Evolutionary conservation across 2,797 vertebrate genomes (phyloP), one percentile per base, ranked within the genome.

Genomic region (Forpus xanthops): DNA sequence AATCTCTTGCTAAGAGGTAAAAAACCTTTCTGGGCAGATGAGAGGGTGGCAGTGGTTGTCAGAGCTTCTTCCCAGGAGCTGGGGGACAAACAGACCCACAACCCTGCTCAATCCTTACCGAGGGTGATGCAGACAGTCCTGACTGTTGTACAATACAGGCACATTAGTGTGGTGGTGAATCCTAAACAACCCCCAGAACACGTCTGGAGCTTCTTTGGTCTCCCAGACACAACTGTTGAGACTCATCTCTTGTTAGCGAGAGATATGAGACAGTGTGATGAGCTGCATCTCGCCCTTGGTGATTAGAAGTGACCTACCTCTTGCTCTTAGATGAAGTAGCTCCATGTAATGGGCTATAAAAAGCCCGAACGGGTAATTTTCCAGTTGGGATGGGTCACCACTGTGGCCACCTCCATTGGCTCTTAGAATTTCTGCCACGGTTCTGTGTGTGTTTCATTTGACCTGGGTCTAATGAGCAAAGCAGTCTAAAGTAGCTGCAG

Each of bases 401-500:
- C 66, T 33, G 25, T 16, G 53, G 37, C 75, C 65, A 45, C 60
- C 71, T 90, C 80, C 72, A 37, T 31, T 1, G 14, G 60, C 30
- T 62, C 70, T 81, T 72, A 62, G 64, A 28, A 44, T 70, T 93
- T 83, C 65, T 87, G 90, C 66, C 79, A 37, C 1, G 6, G 56
- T 35, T 75, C 71, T 76, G 87, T 68, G 81, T 72, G 75, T 41
- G 67, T 81, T 88, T 76, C 72, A 9, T 95, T 96, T 97, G 95
- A 96, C 96, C 89, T 58, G 87, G 84, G 62, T 91, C 33, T 93
- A 94, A 96, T 72, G 82, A 96, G 81, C 30, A 42, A 74, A 76
- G 95, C 78, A 74, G 92, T 75, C 78, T 53, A 92, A 74, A 76
- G 74, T 56, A 90, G 83, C 76, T 67, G 79, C 88, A 94, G 95